Evolutionary conservation across 2,888 invertebrate species (phyloP), one percentile per base, ranked within the genome.

Genomic region (Drosophila quinaria): DNA sequence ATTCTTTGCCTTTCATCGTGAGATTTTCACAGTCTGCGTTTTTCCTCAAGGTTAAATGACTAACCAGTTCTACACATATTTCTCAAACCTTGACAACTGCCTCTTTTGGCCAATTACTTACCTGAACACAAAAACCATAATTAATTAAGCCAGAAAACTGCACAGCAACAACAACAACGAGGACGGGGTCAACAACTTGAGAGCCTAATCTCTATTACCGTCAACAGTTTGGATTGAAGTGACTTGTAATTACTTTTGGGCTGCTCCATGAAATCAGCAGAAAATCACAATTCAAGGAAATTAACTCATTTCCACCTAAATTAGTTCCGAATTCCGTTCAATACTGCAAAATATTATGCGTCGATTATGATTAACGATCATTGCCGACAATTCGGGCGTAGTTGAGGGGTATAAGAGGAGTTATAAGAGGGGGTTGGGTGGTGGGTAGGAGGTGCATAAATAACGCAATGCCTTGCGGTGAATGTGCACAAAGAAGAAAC

Each of bases 281-380:
- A 87, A 87, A 87, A 81, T 87, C 86, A 74, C 82, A 83, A 84
- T 81, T 78, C 82, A 61, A 87, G 90, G 90, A 90, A 91, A 91
- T 91, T 89, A 90, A 90, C 89, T 91, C 85, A 91, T 91, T 91
- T 91, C 91, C 91, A 83, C 81, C 80, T 79, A 90, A 90, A 90
- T 91, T 91, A 85, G 87, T 87, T 87, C 78, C 85, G 85, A 76
- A 75, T 78, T 77, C 76, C 74, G 68, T 22, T 58, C 55, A 35
- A 58, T 70, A 68, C 60, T 70, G 67, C 76, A 70, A 77, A 79
- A 88, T 87, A 80, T 81, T 83, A 88, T 88, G 84, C 87, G 80
- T 81, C 91, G 90, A 90, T 90, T 89, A 91, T 91, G 91, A 91
- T 91, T 91, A 90, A 91, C 91, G 91, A 90, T 89, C 83, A 70